Conservation (phyloP, 92 coral and sea anemone genomes). For the Muricea muricata region DNA sequence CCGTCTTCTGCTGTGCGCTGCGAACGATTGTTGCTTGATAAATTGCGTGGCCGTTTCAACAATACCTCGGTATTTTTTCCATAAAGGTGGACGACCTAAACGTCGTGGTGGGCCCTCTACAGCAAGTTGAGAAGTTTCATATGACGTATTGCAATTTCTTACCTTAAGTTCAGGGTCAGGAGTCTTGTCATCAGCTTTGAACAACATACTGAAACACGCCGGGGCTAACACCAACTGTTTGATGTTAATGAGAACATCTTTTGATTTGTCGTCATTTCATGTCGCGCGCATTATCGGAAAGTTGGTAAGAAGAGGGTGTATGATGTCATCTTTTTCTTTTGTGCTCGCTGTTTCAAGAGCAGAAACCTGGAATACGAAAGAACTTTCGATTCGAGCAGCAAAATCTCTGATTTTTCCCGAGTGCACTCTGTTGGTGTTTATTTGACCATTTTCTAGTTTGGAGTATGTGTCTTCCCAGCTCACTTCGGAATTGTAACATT, state of each 20-base stretch:
- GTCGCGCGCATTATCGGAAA: no score
- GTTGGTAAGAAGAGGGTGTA: no score
- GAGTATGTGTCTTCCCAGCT: no score
- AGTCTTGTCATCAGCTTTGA: slow-evolving; percentile 8
- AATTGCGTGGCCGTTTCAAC: slow-evolving; percentile 42
- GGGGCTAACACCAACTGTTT: slow-evolving; percentile 39
- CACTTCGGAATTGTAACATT: background rate
- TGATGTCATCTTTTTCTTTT: no score
- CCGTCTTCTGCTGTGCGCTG: slow-evolving; percentile 51
- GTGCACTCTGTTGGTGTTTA: no score
- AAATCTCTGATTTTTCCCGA: no score
- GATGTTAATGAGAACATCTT: slow-evolving; percentile 37
- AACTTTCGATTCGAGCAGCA: no score
- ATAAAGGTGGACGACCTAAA: slow-evolving; percentile 32
- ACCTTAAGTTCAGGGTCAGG: no score
- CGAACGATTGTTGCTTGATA: slow-evolving; percentile 56
- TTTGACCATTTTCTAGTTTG: no score
- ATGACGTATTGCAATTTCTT: slow-evolving; percentile 8
- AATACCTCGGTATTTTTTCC: slow-evolving; percentile 46
- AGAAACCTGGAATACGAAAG: no score
- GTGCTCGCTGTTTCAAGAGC: no score
- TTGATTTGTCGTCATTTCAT: background rate
- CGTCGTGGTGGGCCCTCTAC: background rate
- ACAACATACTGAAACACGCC: slow-evolving; percentile 8
- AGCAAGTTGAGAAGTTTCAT: slow-evolving; percentile 13